Base-by-base conservation (phyloP, 30 jellyfish, hydroid and myxozoan species). In the Aurelia sp. region DNA sequence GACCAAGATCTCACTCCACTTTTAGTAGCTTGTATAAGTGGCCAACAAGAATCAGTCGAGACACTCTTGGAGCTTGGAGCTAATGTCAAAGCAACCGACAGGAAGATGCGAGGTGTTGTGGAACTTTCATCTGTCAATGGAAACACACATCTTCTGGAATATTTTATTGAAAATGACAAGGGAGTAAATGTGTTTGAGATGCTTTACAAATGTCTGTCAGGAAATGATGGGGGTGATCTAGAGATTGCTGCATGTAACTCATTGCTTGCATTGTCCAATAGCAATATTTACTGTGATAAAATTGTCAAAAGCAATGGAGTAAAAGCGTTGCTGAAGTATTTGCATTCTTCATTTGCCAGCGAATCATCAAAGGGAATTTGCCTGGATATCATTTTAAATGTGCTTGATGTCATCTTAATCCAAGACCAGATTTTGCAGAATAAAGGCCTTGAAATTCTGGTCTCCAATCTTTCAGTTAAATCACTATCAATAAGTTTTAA, bases 41-140 rank as follows among this genome's bases (percentile, higher is more conserved):
- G 94, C 0, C 79, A 85, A 18, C 52, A 40, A 38, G 88, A 85
- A 20, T 64, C 79, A 2, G 83, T 85, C 4, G 94, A 85, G 48
- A 68, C 77, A 0, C 67, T 85, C 78, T 40, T 85, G 44, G 88
- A 73, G 59, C 88, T 72, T n/a, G 94, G 94, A 27, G 94, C 94
- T 11, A 74, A 74, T 63, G 33, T 74, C 48, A 50, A 27, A 4
- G 94, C 94, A 61, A 16, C 47, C 30, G 94, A 85, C 53, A 48
- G 84, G 16, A 74, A 73, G 38, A 64, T 73, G 88, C 64, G 64
- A 5, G 94, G 94, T 2, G 70, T 38, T 13, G 84, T 85, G 12
- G 94, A 85, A 53, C 53, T 85, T 20, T 44, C 94, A 27, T 47
- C 88, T 13, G 61, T 63, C 65, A 74, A 74, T 63, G 88, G 67